These are phyloP conservation scores for Pseudomyrmex sp. DNA, from an alignment of 1,140 invertebrate species.

Conservation along the genomic window DNA sequence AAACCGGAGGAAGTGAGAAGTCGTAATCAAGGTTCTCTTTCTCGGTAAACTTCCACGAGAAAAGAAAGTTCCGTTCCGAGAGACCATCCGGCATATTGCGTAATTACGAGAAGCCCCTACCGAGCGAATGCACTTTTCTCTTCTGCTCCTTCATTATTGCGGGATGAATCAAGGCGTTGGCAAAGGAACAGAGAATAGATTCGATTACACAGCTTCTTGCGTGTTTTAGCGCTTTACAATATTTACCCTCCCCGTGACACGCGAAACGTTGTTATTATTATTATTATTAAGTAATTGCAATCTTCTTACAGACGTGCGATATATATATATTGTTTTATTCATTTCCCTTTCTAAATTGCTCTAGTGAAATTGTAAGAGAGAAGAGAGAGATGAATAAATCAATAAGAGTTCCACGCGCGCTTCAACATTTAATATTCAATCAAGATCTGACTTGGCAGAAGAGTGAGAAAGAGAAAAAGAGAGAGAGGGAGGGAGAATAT, in stretches of 20 bases:
- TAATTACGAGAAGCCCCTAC: constrained; percentile 27
- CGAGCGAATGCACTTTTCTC: constrained; percentile 20
- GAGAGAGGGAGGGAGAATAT: too few relatives aligned
- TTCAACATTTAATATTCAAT: too few relatives aligned
- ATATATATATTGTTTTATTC: too few relatives aligned
- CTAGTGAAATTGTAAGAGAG: too few relatives aligned
- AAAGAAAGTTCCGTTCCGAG: constrained; percentile 16
- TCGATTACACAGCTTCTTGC: constrained; percentile 11
- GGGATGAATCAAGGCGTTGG: constrained; percentile 21
- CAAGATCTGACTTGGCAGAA: too few relatives aligned
- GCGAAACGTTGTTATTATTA: neutral
- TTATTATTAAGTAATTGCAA: neutral
- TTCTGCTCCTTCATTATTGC: constrained; percentile 19
- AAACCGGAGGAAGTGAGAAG: constrained; percentile 21
- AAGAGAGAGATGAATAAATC: too few relatives aligned
- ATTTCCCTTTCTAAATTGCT: too few relatives aligned
- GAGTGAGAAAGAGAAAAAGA: too few relatives aligned
- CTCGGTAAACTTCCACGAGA: constrained; percentile 19
- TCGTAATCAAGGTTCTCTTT: constrained; percentile 27
- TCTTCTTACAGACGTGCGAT: too few relatives aligned
- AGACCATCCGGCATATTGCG: constrained; percentile 17
- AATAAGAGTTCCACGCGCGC: too few relatives aligned
- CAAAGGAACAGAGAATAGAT: neutral
- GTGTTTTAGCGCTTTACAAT: neutral
- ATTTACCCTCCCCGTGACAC: neutral